Conservation (phyloP, 2,888 invertebrate genomes). For the Sinotaia quadrata region DNA sequence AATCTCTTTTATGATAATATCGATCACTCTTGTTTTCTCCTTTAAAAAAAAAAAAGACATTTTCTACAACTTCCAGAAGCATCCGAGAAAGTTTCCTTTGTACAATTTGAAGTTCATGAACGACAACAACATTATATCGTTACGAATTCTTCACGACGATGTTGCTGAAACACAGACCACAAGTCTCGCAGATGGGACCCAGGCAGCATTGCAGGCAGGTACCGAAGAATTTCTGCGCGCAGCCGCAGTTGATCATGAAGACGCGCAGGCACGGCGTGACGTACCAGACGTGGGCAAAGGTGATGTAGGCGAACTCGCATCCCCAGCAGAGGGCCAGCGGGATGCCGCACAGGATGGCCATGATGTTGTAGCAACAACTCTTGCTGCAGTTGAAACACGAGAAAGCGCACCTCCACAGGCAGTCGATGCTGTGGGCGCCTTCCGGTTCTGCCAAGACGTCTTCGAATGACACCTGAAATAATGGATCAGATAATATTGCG, state of each 20-base stretch:
- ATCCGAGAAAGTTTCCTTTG: no score
- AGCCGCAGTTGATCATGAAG: slow-evolving; percentile 76
- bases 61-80: no score
- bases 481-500: background rate
- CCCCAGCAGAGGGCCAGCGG: slow-evolving; percentile 78
- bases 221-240: slow-evolving; percentile 70
- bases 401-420: slow-evolving; percentile 82
- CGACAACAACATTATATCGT: background rate
- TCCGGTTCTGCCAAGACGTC: slow-evolving; percentile 62
- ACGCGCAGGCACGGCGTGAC: slow-evolving; percentile 79
- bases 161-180: slow-evolving; percentile 51
- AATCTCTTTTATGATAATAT: no score
- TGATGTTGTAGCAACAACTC: slow-evolving; percentile 80
- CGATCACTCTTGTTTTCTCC: no score
- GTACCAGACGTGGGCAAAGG: slow-evolving; percentile 81
- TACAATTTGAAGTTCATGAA: no score
- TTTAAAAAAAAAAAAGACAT: no score
- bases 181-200: slow-evolving; percentile 52
- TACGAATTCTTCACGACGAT: slow-evolving; percentile 49
- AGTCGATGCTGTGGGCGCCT: slow-evolving; percentile 75
- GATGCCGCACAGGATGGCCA: slow-evolving; percentile 80
- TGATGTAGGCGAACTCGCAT: slow-evolving; percentile 74
- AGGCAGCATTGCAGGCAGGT: slow-evolving; percentile 73
- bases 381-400: slow-evolving; percentile 78
- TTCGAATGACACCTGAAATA: slow-evolving; percentile 52